These are phyloP conservation scores for Glandiceps talaboti DNA, from an alignment of 53 echinoderm and acorn worm species.

Conservation along the genomic window DNA sequence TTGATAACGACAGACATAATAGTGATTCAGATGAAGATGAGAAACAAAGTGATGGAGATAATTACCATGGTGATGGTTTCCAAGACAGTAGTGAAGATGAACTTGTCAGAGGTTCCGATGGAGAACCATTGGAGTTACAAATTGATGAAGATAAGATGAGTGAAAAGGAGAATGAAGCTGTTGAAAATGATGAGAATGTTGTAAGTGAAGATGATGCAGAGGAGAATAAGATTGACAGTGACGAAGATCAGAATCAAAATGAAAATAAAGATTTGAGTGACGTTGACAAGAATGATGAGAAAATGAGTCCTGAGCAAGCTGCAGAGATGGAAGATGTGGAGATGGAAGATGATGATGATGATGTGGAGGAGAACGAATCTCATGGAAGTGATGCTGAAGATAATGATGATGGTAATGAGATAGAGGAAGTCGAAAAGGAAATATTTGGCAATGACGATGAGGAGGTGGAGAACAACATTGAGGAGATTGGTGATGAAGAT, in stretches of 20 bases:
- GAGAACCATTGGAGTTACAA: not conserved
- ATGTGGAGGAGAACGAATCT: constrained; percentile 21
- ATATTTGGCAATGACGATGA: not conserved
- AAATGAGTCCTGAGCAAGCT: constrained; percentile 7
- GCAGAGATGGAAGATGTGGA: not conserved
- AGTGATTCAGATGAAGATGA: not conserved
- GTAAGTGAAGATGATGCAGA: constrained; percentile 10
- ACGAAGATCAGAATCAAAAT: not conserved
- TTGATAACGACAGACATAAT: not conserved
- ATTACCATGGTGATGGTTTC: too few species aligned
- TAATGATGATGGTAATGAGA: not conserved
- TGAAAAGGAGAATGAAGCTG: constrained; percentile 1
- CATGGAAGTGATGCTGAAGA: constrained; percentile 5
- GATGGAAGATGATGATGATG: constrained; percentile 8
- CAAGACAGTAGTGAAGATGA: not conserved
- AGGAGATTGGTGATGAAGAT: constrained; percentile 1
- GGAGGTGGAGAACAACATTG: constrained; percentile 5
- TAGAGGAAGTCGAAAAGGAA: constrained; percentile 3
- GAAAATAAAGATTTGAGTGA: constrained; percentile 5
- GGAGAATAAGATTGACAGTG: constrained; percentile 8
- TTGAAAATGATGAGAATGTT: constrained; percentile 9
- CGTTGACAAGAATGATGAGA: not conserved
- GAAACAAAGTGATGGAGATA: too few species aligned
- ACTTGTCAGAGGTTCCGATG: not conserved
- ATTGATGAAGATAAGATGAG: not conserved